Evolutionary conservation across 2,797 vertebrate genomes (phyloP).

Genomic region (Cirrhinus mrigala): DNA sequence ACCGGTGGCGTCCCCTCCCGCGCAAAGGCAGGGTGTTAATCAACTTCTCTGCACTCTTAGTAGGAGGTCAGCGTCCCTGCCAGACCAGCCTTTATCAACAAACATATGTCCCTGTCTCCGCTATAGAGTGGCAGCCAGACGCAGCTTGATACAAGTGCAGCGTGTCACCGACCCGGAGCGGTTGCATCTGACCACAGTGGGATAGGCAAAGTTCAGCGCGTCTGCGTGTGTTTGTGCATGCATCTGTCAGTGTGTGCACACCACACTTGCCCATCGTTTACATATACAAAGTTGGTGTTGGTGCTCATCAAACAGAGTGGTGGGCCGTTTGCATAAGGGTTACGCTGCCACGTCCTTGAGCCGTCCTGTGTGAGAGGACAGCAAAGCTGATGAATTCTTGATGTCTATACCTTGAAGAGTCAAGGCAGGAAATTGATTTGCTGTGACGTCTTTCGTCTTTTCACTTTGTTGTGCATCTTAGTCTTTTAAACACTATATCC

Average conservation of each 20-base stretch:
- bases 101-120: slow-evolving; percentile 59
- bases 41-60: slow-evolving; percentile 74
- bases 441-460: not conserved
- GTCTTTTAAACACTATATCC: not conserved
- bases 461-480: not conserved
- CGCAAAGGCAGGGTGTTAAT: slow-evolving; percentile 73
- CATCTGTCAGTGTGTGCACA: slow-evolving; percentile 39
- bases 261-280: slow-evolving; percentile 73
- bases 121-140: slow-evolving; percentile 47
- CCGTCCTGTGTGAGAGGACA: slow-evolving; percentile 57
- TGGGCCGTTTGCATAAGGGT: slow-evolving; percentile 78
- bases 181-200: slow-evolving; percentile 35
- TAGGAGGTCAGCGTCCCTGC: slow-evolving; percentile 56
- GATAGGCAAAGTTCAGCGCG: slow-evolving; percentile 36
- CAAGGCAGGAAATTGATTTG: slow-evolving; percentile 19
- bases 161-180: slow-evolving; percentile 45
- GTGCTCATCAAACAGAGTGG: slow-evolving; percentile 82
- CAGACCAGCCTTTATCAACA: slow-evolving; percentile 64
- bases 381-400: slow-evolving; percentile 28
- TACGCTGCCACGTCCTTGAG: slow-evolving; percentile 76
- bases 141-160: slow-evolving; percentile 34
- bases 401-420: slow-evolving; percentile 22
- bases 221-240: slow-evolving; percentile 16
- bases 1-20: slow-evolving; percentile 61
- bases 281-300: slow-evolving; percentile 80